A percentile compares a stretch with the other conserved stretches of the same genome.
These are phyloP conservation scores for Anticlea derivata DNA, from an alignment of 2,888 invertebrate genomes.

Conservation along the genomic window DNA sequence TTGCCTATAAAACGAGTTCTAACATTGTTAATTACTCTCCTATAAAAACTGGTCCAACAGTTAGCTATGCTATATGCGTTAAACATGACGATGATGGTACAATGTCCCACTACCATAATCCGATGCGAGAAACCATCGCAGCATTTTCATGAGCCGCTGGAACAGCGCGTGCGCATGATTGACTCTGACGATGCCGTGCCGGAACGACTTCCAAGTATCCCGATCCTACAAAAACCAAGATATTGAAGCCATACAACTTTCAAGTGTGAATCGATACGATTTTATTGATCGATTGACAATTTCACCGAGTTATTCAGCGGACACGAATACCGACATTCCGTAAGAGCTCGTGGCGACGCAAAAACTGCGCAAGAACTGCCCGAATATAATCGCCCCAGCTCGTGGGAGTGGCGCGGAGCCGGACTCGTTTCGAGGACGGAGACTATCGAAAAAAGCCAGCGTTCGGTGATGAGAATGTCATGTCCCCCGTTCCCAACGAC, in stretches of 20 bases:
- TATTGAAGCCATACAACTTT: conserved; percentile 75
- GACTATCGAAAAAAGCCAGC: conserved; percentile 67
- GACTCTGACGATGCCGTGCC: conserved; percentile 67
- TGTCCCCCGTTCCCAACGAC: conserved; percentile 81
- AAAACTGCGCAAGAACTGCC: conserved; percentile 65
- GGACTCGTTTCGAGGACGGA: conserved; percentile 61
- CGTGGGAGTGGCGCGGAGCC: conserved; percentile 70
- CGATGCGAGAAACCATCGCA: conserved; percentile 53
- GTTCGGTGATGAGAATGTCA: conserved; percentile 83
- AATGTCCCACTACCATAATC: conserved; percentile 59
- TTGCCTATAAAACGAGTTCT: conserved; percentile 43
- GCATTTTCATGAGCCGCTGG: conserved; percentile 59
- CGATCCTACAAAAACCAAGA: conserved; percentile 71
- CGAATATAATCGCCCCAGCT: conserved; percentile 63
- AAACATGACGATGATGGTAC: conserved; percentile 42
- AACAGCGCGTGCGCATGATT: conserved; percentile 69
- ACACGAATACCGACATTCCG: conserved; percentile 78
- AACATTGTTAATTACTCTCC: conserved; percentile 53
- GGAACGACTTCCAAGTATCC: conserved; percentile 76
- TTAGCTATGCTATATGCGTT: conserved; percentile 44
- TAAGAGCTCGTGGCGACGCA: conserved; percentile 67
- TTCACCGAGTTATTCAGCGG: conserved; percentile 79
- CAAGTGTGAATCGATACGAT: conserved; percentile 83
- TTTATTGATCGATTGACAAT: conserved; percentile 82
- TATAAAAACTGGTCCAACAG: conserved; percentile 57